Evolutionary conservation across 2,888 invertebrate species (phyloP).

Genomic region (Fragum sueziense): DNA sequence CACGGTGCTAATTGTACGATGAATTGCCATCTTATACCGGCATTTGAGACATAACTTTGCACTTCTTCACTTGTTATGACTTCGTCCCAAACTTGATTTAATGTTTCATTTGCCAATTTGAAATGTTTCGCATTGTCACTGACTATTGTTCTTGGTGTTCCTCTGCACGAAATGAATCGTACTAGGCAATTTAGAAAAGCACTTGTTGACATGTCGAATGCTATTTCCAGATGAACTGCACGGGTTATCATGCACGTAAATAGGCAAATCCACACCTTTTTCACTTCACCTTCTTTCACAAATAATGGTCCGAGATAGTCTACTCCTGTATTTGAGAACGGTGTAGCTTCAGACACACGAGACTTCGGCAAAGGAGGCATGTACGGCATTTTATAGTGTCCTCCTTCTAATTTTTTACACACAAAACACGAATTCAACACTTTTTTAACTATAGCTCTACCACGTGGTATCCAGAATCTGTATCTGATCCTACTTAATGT

Average conservation of each 20-base stretch:
- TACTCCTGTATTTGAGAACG: conserved; percentile 33
- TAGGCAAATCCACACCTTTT: conserved; percentile 10
- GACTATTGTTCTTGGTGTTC: background rate
- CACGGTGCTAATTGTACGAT: conserved; percentile 6
- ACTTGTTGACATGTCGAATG: background rate
- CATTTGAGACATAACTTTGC: conserved; percentile 26
- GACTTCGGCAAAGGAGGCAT: conserved; percentile 36
- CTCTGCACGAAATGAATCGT: background rate
- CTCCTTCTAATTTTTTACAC: conserved; percentile 28
- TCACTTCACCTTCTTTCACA: conserved; percentile 16
- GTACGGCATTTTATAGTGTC: conserved; percentile 31
- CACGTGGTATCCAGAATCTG: conserved; percentile 28
- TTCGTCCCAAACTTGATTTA: background rate
- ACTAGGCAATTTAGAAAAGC: background rate
- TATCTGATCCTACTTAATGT: background rate
- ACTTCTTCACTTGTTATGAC: conserved; percentile 17
- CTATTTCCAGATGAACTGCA: conserved; percentile 6
- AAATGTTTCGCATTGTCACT: conserved; percentile 11
- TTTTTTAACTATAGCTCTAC: conserved; percentile 18
- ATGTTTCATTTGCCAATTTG: background rate
- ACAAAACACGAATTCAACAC: conserved; percentile 20
- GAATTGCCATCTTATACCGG: conserved; percentile 21
- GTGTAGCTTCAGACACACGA: conserved; percentile 28
- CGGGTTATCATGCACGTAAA: conserved; percentile 3
- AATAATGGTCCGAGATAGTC: conserved; percentile 45